Base-by-base conservation (phyloP, 2,113 vertebrate species). In the Hippoglossus stenolepis region DNA sequence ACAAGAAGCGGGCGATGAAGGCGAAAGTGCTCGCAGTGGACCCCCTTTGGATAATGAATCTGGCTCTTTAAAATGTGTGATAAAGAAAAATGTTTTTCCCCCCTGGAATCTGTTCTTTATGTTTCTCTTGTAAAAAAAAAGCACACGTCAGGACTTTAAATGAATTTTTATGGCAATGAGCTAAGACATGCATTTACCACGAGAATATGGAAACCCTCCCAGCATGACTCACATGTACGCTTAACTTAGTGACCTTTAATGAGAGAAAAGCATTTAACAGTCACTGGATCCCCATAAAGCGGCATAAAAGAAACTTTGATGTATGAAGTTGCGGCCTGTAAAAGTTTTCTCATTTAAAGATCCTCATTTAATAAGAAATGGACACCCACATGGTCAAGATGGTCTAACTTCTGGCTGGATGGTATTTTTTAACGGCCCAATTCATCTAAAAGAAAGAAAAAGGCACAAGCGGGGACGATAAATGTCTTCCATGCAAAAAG, bases 221-320 rank as follows among this genome's bases (percentile, higher is more conserved):
- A 53, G 75, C 60, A 3, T 84, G 84, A 85, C 82, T 83, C 80
- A 82, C 51, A 40, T 49, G 57, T 67, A 21, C 5, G 24, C 65
- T 62, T 63, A 43, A 86, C 60, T 74, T 40, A 5, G 49, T 82
- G 84, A 79, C 73, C 71, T 87, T 88, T 84, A 88, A 86, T 80
- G 76, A 77, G 75, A 73, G 53, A 31, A 78, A 77, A 66, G 23
- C 28, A 21, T 78, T 82, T 71, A 70, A 85, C 67, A 82, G 70
- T 78, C 49, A 35, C 75, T 66, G 38, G 49, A 70, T 75, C 59
- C 63, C 24, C 65, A 69, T 65, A 82, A 82, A 74, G 58, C 26
- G 4, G 63, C 38, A 53, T 6, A 57, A 70, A 54, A 74, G 17
- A 65, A 69, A 65, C 85, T 84, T 87, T 84, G 70, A 82, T 80